These are phyloP conservation scores for Sphinx pinastri DNA, from an alignment of 2,888 invertebrate species.

Conservation along the genomic window DNA sequence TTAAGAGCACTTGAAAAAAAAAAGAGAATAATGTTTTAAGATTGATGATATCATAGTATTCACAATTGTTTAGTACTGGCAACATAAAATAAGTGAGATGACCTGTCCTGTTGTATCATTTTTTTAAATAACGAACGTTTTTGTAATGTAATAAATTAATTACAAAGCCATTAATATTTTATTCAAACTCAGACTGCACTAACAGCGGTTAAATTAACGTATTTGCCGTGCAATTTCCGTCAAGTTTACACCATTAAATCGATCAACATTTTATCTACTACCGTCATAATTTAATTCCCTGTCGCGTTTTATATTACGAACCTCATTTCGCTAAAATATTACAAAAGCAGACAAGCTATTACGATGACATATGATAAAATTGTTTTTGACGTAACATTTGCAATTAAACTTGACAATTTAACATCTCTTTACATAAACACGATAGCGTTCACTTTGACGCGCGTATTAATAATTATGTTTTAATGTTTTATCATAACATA, in stretches of 20 bases:
- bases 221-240: too few species aligned
- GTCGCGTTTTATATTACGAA: too few species aligned
- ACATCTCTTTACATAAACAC: slow-evolving; percentile 21
- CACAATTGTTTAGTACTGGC: too few species aligned
- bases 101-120: too few species aligned
- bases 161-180: too few species aligned
- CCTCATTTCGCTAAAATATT: not conserved
- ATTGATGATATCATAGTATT: too few species aligned
- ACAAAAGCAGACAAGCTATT: not conserved
- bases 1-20: not conserved
- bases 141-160: too few species aligned
- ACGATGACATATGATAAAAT: slow-evolving; percentile 17
- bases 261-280: not conserved
- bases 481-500: slow-evolving; percentile 25
- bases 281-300: not conserved
- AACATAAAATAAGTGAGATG: too few species aligned
- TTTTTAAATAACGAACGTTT: too few species aligned
- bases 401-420: slow-evolving; percentile 28
- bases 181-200: too few species aligned
- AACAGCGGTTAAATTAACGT: too few species aligned
- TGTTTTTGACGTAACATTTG: slow-evolving; percentile 24
- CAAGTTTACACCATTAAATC: not conserved
- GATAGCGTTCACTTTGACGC: slow-evolving; percentile 36
- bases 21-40: too few species aligned
- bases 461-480: slow-evolving; percentile 27